Conservation (phyloP, 2,113 vertebrate genomes). For the Hiodon tergisus region DNA sequence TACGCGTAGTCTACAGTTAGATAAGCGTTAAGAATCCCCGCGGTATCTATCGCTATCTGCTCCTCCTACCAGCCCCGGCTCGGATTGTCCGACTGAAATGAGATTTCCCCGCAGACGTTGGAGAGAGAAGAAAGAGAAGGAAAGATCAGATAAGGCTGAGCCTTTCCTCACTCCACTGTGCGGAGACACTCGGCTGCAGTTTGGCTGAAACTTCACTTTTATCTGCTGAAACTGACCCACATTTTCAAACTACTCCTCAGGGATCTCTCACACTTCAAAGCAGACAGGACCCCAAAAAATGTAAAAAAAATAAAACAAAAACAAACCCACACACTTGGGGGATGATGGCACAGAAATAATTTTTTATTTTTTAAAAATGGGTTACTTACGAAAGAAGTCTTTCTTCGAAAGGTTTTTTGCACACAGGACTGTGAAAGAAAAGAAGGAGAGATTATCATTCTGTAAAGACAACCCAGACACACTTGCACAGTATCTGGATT, state of each 20-base stretch:
- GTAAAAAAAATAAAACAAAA: constrained; percentile 1
- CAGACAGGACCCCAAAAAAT: constrained; percentile 26
- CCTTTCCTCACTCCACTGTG: no score
- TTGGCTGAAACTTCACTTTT: no score
- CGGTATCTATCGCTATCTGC: no score
- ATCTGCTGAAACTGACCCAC: background rate
- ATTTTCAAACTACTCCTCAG: background rate
- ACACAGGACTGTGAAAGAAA: constrained; percentile 81
- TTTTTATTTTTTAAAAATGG: constrained; percentile 34
- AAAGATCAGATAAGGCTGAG: no score
- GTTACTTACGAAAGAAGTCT: constrained; percentile 95
- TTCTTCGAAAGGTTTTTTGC: constrained; percentile 98
- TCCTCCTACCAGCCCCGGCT: no score
- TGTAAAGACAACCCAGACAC: background rate
- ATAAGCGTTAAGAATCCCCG: no score
- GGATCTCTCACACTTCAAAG: constrained; percentile 26
- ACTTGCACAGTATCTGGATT: background rate
- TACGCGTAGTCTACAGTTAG: no score
- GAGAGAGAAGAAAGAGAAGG: no score
- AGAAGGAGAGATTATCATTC: constrained; percentile 33
- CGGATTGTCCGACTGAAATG: no score
- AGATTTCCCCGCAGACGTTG: no score
- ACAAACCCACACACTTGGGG: background rate
- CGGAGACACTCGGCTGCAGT: no score
- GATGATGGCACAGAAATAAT: constrained; percentile 34